These are phyloP conservation scores for Rostratula benghalensis DNA, from an alignment of 2,113 vertebrate species.

Conservation along the genomic window DNA sequence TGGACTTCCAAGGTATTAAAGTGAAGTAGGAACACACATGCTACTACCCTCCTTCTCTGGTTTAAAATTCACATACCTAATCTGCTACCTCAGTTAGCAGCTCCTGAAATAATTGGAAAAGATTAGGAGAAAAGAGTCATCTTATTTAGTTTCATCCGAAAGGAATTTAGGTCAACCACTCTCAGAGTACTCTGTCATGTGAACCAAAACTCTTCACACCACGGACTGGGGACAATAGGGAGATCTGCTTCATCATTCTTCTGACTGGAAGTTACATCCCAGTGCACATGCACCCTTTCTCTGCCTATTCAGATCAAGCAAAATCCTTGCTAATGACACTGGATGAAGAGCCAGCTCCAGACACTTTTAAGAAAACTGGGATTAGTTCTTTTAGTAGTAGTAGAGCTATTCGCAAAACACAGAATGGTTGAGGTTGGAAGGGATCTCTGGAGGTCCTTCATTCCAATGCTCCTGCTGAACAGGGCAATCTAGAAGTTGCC, in stretches of 20 bases:
- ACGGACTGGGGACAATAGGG: not conserved
- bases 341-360: not conserved
- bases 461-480: not conserved
- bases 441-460: not conserved
- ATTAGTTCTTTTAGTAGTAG: not conserved
- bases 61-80: not conserved
- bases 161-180: constrained; percentile 32
- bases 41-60: not conserved
- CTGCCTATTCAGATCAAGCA: not conserved
- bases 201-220: not conserved
- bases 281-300: not conserved
- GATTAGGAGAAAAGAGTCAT: not conserved
- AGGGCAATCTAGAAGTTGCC: not conserved
- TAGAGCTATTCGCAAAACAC: not conserved
- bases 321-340: not conserved
- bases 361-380: not conserved
- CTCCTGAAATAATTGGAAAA: constrained; percentile 33
- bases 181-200: not conserved
- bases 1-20: not conserved
- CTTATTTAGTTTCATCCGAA: constrained; percentile 18
- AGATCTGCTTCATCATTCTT: not conserved
- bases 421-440: not conserved
- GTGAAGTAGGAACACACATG: not conserved
- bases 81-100: not conserved
- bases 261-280: not conserved